Evolutionary conservation across 2,113 vertebrate genomes (phyloP).

Genomic region (Cercopithecus mona): DNA sequence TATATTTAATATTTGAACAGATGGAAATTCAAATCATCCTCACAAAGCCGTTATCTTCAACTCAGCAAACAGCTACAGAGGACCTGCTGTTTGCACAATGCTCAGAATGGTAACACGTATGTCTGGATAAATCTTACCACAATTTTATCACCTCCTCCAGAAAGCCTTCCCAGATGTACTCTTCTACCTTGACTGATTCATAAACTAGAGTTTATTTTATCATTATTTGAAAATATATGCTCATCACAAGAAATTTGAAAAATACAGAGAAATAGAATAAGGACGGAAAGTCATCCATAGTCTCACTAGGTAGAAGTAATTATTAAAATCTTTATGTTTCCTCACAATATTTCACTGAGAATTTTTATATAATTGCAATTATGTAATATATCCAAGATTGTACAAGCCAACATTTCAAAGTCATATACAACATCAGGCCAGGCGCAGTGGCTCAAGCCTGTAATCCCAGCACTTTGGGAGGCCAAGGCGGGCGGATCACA

Average conservation of each 20-base stretch:
- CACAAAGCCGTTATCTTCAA: neutral
- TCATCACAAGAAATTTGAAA: slow-evolving; percentile 17
- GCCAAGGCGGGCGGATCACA: too few relatives aligned
- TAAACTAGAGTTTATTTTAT: neutral
- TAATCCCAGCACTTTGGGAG: too few relatives aligned
- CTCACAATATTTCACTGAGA: neutral
- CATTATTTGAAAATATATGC: neutral
- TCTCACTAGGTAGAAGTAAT: neutral
- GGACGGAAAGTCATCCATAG: neutral
- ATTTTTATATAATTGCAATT: slow-evolving; percentile 8
- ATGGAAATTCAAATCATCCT: neutral
- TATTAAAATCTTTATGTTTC: neutral
- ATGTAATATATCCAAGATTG: neutral
- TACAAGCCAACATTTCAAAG: neutral
- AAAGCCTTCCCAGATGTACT: neutral
- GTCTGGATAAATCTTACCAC: neutral
- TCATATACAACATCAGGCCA: neutral
- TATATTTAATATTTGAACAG: neutral
- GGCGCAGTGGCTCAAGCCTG: too few relatives aligned
- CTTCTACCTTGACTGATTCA: neutral
- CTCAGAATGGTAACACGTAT: neutral
- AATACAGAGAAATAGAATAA: neutral
- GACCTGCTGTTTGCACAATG: neutral
- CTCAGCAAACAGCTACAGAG: neutral
- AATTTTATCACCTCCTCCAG: neutral